Evolutionary conservation across 2,113 vertebrate genomes (phyloP), one percentile per base, ranked within the genome.

Genomic region (Lophochroa leadbeateri): DNA sequence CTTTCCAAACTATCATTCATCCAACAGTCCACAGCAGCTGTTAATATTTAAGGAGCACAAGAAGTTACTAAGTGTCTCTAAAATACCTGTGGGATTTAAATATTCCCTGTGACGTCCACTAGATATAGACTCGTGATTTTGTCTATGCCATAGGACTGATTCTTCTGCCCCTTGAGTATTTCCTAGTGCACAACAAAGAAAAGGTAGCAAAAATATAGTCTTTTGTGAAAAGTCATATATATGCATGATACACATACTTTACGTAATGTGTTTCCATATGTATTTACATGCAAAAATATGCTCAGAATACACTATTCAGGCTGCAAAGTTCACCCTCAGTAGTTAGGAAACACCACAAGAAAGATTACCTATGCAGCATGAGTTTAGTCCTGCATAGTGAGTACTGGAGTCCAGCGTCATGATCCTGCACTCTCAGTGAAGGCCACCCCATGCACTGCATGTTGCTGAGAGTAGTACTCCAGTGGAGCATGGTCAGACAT

Each of bases 11-110:
- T 19, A 50, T 80, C 90, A 33, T 86, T 88, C 21, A 8, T n/a
- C 79, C 90, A 82, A 43, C 55, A 76, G 90, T 71, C 64, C 82
- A 67, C 60, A 93, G 61, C 86, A 95, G 85, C 92, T 96, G 88
- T 68, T 95, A 90, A 70, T 92, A 90, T 94, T 96, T 96, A 95
- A 94, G 74, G 47, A 88, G 33, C 77, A 92, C 60, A 52, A 94
- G 92, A 94, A 94, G 82, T 94, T 96, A 86, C 44, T 88, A 77
- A 92, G 85, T 80, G 64, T 82, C 86, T 93, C 64, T 92, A 69
- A 94, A 90, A 92, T 93, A 77, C 76, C 68, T 88, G 10, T 44
- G 74, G 69, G 82, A 84, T 94, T 96, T 81, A 86, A 86, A 61
- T 71, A 57, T 91, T 83, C 80, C 53, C n/a, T 94, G 46, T 84